Evolutionary conservation across 2,113 vertebrate genomes (phyloP).

Genomic region (Camelus bactrianus): DNA sequence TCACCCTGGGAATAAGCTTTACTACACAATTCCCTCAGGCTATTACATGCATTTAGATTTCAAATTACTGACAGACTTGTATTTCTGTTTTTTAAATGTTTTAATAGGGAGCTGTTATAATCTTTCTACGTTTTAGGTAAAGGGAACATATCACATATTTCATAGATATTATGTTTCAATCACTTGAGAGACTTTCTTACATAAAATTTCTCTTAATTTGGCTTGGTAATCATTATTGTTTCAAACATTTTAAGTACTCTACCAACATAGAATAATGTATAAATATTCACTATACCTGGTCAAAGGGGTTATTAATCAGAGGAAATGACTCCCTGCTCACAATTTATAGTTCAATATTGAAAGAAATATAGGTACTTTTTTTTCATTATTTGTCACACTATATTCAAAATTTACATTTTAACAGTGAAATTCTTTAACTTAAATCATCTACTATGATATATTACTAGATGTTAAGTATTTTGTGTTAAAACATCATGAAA

Average conservation of each 20-base stretch:
- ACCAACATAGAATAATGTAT: conserved; percentile 53
- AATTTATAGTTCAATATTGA: conserved; percentile 43
- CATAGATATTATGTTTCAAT: conserved; percentile 61
- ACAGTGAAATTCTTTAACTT: conserved; percentile 15
- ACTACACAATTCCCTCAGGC: conserved; percentile 73
- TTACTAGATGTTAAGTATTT: conserved; percentile 37
- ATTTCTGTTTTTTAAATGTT: conserved; percentile 79
- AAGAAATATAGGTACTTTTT: conserved; percentile 1
- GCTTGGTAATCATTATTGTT: conserved; percentile 70
- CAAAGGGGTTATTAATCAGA: conserved; percentile 62
- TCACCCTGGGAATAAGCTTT: conserved; percentile 52
- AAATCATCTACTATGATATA: neutral
- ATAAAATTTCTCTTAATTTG: conserved; percentile 52
- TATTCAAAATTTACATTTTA: conserved; percentile 38
- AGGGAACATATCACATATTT: conserved; percentile 68
- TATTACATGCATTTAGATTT: conserved; percentile 81
- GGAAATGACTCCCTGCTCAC: conserved; percentile 16
- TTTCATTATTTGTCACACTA: neutral
- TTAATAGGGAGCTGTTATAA: conserved; percentile 38
- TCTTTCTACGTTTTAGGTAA: conserved; percentile 71
- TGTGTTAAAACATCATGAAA: conserved; percentile 52
- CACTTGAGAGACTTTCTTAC: conserved; percentile 25
- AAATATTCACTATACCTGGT: conserved; percentile 45
- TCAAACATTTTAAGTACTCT: conserved; percentile 63
- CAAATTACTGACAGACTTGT: conserved; percentile 71